A percentile compares a stretch with the other conserved stretches of the same genome.
phyloP scores from a whole-genome alignment of 2,888 invertebrate species.

The Psylliodes chrysocephalus region DNA sequence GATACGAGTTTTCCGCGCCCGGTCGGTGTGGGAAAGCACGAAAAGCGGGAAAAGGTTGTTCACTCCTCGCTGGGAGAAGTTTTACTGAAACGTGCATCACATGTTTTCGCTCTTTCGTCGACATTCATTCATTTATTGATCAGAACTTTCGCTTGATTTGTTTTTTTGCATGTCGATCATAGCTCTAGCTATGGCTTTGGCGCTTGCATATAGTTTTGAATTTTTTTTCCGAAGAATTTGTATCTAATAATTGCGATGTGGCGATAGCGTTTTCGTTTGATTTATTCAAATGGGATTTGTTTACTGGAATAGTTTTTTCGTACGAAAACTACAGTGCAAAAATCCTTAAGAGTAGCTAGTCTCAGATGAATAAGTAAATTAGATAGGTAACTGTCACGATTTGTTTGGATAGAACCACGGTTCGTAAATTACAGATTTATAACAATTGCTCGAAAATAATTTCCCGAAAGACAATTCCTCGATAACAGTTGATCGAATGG shows the following conservation, averaged over 20 bases:
- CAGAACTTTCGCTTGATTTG: conserved; percentile 59
- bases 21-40: conserved; percentile 15
- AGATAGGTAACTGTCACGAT: too few species aligned
- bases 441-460: too few species aligned
- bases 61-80: conserved; percentile 56
- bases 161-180: conserved; percentile 43
- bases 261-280: background rate
- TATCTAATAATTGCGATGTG: background rate
- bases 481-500: too few species aligned
- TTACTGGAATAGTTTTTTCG: too few species aligned
- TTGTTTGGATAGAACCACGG: too few species aligned
- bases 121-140: conserved; percentile 63
- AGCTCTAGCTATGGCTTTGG: background rate
- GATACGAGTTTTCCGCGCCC: too few species aligned
- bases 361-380: too few species aligned
- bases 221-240: background rate
- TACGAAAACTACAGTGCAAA: too few species aligned
- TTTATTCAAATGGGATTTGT: too few species aligned
- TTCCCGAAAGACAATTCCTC: too few species aligned
- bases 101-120: conserved; percentile 54
- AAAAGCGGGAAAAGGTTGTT: conserved; percentile 45
- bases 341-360: too few species aligned
- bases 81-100: conserved; percentile 60
- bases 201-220: background rate
- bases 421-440: too few species aligned